Conservation (phyloP, 2,113 vertebrate species). For the Tachysurus vachellii region DNA sequence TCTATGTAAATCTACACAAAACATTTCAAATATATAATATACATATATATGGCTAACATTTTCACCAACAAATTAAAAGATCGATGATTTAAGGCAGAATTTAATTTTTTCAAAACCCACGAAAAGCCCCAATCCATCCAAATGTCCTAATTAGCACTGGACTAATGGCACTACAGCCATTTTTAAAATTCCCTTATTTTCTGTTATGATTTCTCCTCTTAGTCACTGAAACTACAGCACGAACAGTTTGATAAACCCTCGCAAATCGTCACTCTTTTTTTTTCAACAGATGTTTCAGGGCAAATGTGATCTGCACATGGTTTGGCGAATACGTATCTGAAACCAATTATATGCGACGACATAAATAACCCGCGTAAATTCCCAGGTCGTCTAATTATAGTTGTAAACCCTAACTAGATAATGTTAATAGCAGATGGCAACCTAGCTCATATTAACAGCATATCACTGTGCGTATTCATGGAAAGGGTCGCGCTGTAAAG, state of each 20-base stretch:
- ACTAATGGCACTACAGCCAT: constrained; percentile 21
- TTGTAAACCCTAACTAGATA: constrained; percentile 57
- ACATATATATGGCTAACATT: constrained; percentile 62
- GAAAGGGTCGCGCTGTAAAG: constrained; percentile 27
- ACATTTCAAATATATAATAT: no score
- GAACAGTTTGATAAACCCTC: constrained; percentile 48
- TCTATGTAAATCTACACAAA: not conserved
- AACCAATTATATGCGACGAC: constrained; percentile 54
- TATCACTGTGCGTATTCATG: constrained; percentile 24
- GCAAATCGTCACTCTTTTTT: constrained; percentile 23
- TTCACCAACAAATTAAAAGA: constrained; percentile 67
- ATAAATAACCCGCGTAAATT: constrained; percentile 56
- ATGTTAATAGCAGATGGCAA: constrained; percentile 56
- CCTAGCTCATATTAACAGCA: constrained; percentile 40
- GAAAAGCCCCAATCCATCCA: constrained; percentile 40
- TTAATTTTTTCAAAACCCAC: constrained; percentile 3
- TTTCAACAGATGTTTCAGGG: constrained; percentile 52
- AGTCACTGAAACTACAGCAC: constrained; percentile 33
- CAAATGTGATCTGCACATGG: constrained; percentile 56
- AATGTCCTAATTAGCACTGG: constrained; percentile 39
- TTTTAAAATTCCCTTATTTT: constrained; percentile 35
- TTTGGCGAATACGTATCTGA: constrained; percentile 50
- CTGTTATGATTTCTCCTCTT: constrained; percentile 39
- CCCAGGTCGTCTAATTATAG: constrained; percentile 58
- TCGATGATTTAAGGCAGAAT: constrained; percentile 53